Conservation (phyloP, 1,140 invertebrate species). For the Heterodera carotae region DNA sequence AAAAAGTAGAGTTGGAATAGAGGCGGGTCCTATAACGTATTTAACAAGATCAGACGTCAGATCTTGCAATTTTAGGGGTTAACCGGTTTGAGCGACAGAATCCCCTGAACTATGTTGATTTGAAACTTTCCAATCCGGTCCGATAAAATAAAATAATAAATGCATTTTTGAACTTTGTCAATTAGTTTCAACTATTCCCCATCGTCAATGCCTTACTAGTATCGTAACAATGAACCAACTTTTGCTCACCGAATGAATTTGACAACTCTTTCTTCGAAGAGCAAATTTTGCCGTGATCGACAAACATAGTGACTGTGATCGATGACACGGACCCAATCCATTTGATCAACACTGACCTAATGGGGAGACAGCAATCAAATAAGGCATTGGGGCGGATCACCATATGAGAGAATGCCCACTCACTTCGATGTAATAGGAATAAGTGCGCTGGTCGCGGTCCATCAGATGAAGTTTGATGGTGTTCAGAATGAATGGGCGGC, state of each 20-base stretch:
- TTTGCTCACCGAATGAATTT: constrained; percentile 65
- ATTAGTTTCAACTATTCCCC: no score
- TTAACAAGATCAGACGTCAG: no score
- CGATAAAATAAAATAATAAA: no score
- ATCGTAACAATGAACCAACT: no score
- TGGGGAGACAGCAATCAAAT: constrained; percentile 70
- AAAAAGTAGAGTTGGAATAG: no score
- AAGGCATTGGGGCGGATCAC: neutral
- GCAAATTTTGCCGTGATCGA: constrained; percentile 91
- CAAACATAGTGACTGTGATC: constrained; percentile 89
- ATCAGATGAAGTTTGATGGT: constrained; percentile 38
- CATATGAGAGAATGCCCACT: constrained; percentile 70
- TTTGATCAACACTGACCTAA: constrained; percentile 72
- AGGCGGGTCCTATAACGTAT: no score
- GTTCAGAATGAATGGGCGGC: constrained; percentile 53
- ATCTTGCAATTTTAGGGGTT: no score
- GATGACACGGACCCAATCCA: constrained; percentile 85
- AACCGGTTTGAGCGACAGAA: no score
- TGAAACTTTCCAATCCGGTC: no score
- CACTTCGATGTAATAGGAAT: constrained; percentile 94
- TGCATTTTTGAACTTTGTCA: no score
- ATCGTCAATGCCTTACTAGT: no score
- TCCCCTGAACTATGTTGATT: no score
- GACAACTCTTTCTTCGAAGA: constrained; percentile 85
- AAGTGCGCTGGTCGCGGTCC: constrained; percentile 46